Percentiles rank a stretch among this genome's conserved stretches.
Evolutionary conservation across 30 jellyfish, hydroid and myxozoan species (phyloP).

Genomic region (Catostylus mosaicus): DNA sequence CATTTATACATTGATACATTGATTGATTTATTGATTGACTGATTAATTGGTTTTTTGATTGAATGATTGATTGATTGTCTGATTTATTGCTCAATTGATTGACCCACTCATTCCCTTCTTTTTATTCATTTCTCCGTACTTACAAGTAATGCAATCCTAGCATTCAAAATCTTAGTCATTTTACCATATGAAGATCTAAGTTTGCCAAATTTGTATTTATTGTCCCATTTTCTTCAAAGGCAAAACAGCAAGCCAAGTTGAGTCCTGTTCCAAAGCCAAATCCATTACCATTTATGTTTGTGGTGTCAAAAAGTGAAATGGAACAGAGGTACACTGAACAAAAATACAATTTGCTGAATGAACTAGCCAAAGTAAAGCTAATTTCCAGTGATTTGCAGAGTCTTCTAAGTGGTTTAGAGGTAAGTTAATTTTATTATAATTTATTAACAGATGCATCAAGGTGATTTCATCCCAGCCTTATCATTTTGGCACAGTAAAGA

Average conservation of each 20-base stretch:
- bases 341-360: background rate
- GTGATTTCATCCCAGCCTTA: too few species aligned
- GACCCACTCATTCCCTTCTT: too few species aligned
- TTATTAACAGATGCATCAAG: too few species aligned
- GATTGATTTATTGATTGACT: too few species aligned
- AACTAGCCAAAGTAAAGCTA: background rate
- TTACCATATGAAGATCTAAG: background rate
- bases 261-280: slow-evolving; percentile 11
- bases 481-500: too few species aligned
- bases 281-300: slow-evolving; percentile 30
- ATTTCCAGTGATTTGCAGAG: background rate
- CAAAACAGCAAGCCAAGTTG: background rate
- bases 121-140: too few species aligned
- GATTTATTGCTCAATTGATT: too few species aligned
- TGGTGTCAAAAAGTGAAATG: slow-evolving; percentile 14
- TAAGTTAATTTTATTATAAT: background rate
- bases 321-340: background rate
- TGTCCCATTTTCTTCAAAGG: background rate
- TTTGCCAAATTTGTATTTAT: too few species aligned
- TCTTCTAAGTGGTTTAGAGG: slow-evolving; percentile 29
- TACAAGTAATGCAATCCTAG: slow-evolving; percentile 19
- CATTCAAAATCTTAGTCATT: background rate
- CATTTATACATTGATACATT: too few species aligned
- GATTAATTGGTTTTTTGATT: too few species aligned
- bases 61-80: too few species aligned